phyloP scores from a whole-genome alignment of 2,888 invertebrate genomes.

The Hemistola chrysoprasaria region DNA sequence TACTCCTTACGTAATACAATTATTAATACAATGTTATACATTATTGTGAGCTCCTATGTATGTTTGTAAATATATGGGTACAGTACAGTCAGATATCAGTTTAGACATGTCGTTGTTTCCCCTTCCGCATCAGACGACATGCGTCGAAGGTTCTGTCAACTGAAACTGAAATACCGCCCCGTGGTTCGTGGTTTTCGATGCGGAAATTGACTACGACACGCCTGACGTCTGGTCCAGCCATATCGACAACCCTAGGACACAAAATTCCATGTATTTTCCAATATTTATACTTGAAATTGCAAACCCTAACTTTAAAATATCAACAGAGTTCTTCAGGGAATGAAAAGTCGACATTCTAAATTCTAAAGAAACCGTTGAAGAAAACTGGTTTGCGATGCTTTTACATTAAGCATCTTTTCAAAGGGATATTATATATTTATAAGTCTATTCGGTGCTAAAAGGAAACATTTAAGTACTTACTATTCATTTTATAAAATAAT shows the following conservation, averaged over 20 bases:
- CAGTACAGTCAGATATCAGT: too few species aligned
- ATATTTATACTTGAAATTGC: constrained; percentile 22
- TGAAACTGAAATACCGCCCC: not conserved
- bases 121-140: too few species aligned
- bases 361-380: constrained; percentile 12
- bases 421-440: not conserved
- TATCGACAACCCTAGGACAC: constrained; percentile 5
- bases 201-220: constrained; percentile 41
- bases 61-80: too few species aligned
- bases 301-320: constrained; percentile 24
- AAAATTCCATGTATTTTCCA: constrained; percentile 13
- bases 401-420: constrained; percentile 9
- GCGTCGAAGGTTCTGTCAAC: too few species aligned
- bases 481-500: too few species aligned
- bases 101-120: too few species aligned
- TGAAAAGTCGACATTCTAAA: constrained; percentile 12
- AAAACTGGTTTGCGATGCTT: constrained; percentile 6
- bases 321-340: constrained; percentile 19
- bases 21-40: too few species aligned
- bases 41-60: too few species aligned
- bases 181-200: constrained; percentile 34
- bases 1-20: too few species aligned
- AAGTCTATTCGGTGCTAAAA: too few species aligned
- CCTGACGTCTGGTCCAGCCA: constrained; percentile 10
- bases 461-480: too few species aligned